Conservation (phyloP, 2,888 invertebrate species). For the Synanthedon myopaeformis region DNA sequence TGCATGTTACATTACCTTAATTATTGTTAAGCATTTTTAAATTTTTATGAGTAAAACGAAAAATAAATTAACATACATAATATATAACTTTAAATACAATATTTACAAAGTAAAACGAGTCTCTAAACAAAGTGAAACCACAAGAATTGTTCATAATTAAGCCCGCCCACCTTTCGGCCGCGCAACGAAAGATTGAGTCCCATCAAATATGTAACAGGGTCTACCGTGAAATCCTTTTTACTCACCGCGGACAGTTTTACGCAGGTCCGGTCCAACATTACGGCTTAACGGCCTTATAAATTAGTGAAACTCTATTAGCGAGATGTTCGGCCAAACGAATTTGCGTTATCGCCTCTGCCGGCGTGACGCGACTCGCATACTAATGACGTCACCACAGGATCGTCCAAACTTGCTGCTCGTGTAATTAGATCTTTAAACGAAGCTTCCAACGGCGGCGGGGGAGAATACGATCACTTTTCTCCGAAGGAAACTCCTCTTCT, state of each 20-base stretch:
- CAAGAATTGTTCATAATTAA: slow-evolving; percentile 49
- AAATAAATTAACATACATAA: too few species aligned
- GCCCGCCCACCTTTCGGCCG: slow-evolving; percentile 34
- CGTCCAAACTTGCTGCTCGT: slow-evolving; percentile 50
- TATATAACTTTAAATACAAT: too few species aligned
- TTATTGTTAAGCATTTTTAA: too few species aligned
- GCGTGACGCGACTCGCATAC: slow-evolving; percentile 54
- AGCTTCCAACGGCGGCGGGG: slow-evolving; percentile 29
- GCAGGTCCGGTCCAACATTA: slow-evolving; percentile 32
- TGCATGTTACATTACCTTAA: too few species aligned
- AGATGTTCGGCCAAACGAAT: slow-evolving; percentile 68
- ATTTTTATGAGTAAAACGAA: too few species aligned
- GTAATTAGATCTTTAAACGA: slow-evolving; percentile 68
- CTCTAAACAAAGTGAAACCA: slow-evolving; percentile 31
- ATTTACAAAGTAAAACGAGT: slow-evolving; percentile 2
- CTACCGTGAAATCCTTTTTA: slow-evolving; percentile 62
- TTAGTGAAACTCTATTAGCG: slow-evolving; percentile 71
- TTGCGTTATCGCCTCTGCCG: slow-evolving; percentile 66
- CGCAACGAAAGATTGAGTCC: slow-evolving; percentile 42
- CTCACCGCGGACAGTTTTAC: slow-evolving; percentile 56
- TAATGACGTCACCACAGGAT: slow-evolving; percentile 42
- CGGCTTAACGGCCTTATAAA: slow-evolving; percentile 66
- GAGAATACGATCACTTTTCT: slow-evolving; percentile 46
- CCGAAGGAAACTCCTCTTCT: slow-evolving; percentile 35
- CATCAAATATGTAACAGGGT: slow-evolving; percentile 59